These are phyloP conservation scores for Caenorhabditis drosophilae DNA, from an alignment of 2,888 invertebrate species.

Conservation along the genomic window DNA sequence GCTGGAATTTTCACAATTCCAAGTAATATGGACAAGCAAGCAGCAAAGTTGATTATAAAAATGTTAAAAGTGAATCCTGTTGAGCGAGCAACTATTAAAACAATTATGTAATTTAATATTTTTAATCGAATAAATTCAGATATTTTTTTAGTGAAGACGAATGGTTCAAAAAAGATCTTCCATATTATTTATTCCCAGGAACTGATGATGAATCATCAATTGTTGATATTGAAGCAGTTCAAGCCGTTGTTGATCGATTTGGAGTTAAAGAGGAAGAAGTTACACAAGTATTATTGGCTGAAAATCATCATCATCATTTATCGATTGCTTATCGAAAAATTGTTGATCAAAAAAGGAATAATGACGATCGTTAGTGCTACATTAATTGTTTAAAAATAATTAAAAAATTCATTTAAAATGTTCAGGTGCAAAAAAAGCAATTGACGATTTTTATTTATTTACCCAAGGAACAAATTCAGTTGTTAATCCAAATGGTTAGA, in stretches of 20 bases:
- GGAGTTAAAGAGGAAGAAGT: conserved; percentile 92
- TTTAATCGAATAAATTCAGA: conserved; percentile 82
- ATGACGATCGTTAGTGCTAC: conserved; percentile 77
- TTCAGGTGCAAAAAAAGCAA: conserved; percentile 70
- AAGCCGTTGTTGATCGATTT: conserved; percentile 87
- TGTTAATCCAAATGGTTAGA: not conserved
- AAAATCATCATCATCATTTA: conserved; percentile 95
- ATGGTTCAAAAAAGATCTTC: conserved; percentile 95
- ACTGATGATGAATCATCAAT: conserved; percentile 93
- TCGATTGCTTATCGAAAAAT: conserved; percentile 97
- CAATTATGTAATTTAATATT: conserved; percentile 40
- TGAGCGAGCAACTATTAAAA: conserved; percentile 81
- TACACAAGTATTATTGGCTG: conserved; percentile 87
- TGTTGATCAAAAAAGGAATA: conserved; percentile 92
- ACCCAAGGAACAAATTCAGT: conserved; percentile 1
- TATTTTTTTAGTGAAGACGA: conserved; percentile 80
- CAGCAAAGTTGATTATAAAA: conserved; percentile 86
- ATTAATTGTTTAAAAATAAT: not conserved
- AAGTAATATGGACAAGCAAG: conserved; percentile 90
- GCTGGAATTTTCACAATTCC: conserved; percentile 95
- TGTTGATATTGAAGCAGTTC: conserved; percentile 90
- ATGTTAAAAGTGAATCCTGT: conserved; percentile 97
- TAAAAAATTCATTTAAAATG: conserved; percentile 3
- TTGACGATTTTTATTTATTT: conserved; percentile 80
- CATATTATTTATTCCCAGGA: conserved; percentile 92